A percentile compares a stretch with the other conserved stretches of the same genome.
Evolutionary conservation across 2,888 invertebrate genomes (phyloP).

Genomic region (Drosophila seclusa): DNA sequence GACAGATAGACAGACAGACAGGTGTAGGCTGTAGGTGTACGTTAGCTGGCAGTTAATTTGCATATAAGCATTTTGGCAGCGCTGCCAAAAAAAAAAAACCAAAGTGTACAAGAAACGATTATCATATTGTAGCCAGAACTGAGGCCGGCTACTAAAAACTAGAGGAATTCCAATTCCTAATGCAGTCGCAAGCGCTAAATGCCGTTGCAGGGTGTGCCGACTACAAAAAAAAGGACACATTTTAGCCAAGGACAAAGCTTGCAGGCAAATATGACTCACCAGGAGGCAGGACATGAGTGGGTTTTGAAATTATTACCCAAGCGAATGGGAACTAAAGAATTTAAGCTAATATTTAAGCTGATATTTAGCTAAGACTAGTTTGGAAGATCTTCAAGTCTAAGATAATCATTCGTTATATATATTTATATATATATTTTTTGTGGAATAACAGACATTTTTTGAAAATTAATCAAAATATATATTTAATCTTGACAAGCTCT

Average conservation of each 20-base stretch:
- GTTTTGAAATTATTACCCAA: not conserved
- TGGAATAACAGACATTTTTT: no score
- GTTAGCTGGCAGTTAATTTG: conserved; percentile 62
- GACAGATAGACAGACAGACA: conserved; percentile 35
- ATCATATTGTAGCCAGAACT: conserved; percentile 10
- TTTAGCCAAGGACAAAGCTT: conserved; percentile 23
- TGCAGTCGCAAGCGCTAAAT: conserved; percentile 23
- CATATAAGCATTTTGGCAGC: conserved; percentile 59
- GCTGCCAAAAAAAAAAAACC: conserved; percentile 35
- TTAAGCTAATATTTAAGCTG: no score
- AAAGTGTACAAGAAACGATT: conserved; percentile 11
- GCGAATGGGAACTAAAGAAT: no score
- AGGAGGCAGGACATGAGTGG: conserved; percentile 4
- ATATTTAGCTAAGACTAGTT: not conserved
- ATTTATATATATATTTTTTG: no score
- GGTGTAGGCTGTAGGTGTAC: not conserved
- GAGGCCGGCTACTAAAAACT: conserved; percentile 13
- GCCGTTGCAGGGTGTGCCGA: conserved; percentile 19
- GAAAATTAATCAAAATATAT: no score
- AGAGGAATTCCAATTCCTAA: conserved; percentile 29
- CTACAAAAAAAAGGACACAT: conserved; percentile 14
- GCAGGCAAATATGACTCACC: conserved; percentile 21
- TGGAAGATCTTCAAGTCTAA: not conserved
- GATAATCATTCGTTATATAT: not conserved
- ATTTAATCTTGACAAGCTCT: no score